These are phyloP conservation scores for Drosophila merina DNA, from an alignment of 2,888 invertebrate species.

Conservation along the genomic window DNA sequence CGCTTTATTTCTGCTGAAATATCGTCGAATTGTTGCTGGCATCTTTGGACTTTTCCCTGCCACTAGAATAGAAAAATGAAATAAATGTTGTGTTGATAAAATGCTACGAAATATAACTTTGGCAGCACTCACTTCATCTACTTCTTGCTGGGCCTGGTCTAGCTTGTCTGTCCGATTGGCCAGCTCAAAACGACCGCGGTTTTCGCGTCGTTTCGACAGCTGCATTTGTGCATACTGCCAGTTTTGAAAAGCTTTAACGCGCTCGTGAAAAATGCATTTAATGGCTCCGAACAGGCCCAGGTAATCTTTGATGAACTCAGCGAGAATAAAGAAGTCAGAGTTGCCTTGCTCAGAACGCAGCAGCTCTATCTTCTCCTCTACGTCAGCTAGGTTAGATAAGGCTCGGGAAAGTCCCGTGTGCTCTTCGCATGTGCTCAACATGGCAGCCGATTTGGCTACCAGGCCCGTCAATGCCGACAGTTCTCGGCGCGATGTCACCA, in stretches of 20 bases:
- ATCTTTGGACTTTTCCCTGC: constrained; percentile 98
- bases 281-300: constrained; percentile 95
- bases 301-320: constrained; percentile 98
- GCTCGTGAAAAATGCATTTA: constrained; percentile 91
- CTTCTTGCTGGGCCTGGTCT: constrained; percentile 94
- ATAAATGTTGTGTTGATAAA: neutral
- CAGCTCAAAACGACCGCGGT: constrained; percentile 95
- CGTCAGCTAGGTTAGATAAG: constrained; percentile 94
- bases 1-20: constrained; percentile 97
- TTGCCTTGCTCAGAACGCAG: constrained; percentile 96
- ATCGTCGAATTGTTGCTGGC: constrained; percentile 97
- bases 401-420: constrained; percentile 95
- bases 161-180: constrained; percentile 95
- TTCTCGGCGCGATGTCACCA: constrained; percentile 94
- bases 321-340: constrained; percentile 95
- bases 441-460: constrained; percentile 94
- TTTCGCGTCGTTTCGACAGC: constrained; percentile 96
- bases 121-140: constrained; percentile 89
- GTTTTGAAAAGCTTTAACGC: constrained; percentile 92
- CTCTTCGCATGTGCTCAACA: constrained; percentile 96
- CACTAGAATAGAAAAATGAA: constrained; percentile 86
- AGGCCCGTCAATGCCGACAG: constrained; percentile 91
- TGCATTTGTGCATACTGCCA: constrained; percentile 99
- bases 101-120: neutral
- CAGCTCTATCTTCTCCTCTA: constrained; percentile 92